Percentiles rank a stretch among this genome's conserved stretches.
These are phyloP conservation scores for Acronicta alni DNA, from an alignment of 2,888 invertebrate species.

Conservation along the genomic window DNA sequence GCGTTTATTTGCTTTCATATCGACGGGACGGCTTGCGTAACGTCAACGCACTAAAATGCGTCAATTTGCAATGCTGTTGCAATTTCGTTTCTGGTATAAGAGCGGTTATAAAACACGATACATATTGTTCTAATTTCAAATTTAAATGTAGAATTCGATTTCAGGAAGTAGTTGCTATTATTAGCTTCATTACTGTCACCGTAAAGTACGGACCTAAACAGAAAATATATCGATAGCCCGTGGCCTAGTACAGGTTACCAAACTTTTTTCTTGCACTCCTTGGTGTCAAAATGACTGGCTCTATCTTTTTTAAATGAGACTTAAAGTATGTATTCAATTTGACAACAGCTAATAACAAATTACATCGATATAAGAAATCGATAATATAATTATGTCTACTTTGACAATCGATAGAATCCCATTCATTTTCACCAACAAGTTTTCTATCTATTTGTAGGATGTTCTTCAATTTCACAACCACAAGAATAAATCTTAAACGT, in stretches of 20 bases:
- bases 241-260: too few species aligned
- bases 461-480: not conserved
- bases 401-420: not conserved
- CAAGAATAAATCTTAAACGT: conserved; percentile 4
- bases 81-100: conserved; percentile 25
- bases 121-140: not conserved
- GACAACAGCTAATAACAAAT: too few species aligned
- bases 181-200: not conserved
- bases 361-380: too few species aligned
- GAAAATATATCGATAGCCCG: too few species aligned
- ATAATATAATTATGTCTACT: too few species aligned
- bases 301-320: too few species aligned
- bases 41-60: conserved; percentile 52
- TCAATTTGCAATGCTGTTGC: conserved; percentile 49
- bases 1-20: conserved; percentile 74
- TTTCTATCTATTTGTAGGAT: not conserved
- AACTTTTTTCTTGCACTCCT: too few species aligned
- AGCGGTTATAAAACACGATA: conserved; percentile 25
- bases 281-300: too few species aligned
- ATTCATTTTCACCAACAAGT: not conserved
- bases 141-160: not conserved
- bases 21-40: conserved; percentile 64
- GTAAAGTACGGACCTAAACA: not conserved
- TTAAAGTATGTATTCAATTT: too few species aligned
- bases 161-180: not conserved